Evolutionary conservation across 2,888 invertebrate species (phyloP), one percentile per base, ranked within the genome.

Genomic region (Eubasilissa splendida): DNA sequence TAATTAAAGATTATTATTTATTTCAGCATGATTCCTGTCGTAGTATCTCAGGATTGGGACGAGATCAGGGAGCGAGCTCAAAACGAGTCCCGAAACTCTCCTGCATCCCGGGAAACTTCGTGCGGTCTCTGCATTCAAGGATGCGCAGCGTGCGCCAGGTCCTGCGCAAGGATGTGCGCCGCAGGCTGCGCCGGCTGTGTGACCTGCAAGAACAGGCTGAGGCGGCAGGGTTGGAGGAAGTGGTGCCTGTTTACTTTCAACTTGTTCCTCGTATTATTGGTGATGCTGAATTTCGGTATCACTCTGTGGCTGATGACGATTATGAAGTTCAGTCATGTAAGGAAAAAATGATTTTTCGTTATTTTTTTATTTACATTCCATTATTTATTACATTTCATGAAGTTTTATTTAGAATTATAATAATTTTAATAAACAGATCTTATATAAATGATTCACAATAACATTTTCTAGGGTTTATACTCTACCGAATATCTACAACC

Each of bases 251-350:
- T 97, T 88, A 92, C 94, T 33, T 93, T 98, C 85, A 93, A 99
- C 81, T 89, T 97, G 83, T 92, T 96, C 65, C 92, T 99, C 83
- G 94, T 97, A 88, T 89, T 97, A 83, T 92, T 97, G 87, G 96
- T 99, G 85, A 94, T 97, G 86, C 92, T 98, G 85, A 99, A 99
- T 89, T 92, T 99, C 86, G 96, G 96, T n/a, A 92, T 99, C 79
- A 98, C 98, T 0, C 91, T 98, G 75, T 99, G 99, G 98, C 96
- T 99, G 84, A 93, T 99, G 85, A 95, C 96, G 88, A 97, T 97
- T 85, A 94, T 99, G 92, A 95, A 97, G 88, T 95, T 99, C 87
- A 97, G 95, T 83, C 93, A 95, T 91, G 99, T 99, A 91, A 95
- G 95, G 92, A 5, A 73, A 59, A 22, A 50, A 56, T 22, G 22